Conservation (phyloP, 2,113 vertebrate genomes). For the Macrotis lagotis region DNA sequence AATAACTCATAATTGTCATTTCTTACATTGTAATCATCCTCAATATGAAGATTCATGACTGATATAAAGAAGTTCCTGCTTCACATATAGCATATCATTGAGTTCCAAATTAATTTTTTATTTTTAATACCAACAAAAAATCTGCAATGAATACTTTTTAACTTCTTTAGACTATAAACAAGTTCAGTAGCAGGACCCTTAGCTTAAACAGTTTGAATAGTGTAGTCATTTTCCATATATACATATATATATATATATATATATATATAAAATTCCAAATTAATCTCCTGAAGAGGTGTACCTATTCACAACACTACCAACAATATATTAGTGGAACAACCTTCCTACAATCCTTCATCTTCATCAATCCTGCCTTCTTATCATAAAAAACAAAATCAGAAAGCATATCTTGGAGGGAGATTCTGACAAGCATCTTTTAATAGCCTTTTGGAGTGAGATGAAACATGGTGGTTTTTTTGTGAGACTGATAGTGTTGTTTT, state of each 20-base stretch:
- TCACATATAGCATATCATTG: not conserved
- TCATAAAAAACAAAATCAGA: not conserved
- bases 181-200: not conserved
- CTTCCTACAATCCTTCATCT: not conserved
- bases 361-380: not conserved
- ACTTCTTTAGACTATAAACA: not conserved
- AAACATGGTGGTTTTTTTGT: slow-evolving; percentile 6
- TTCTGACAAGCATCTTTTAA: not conserved
- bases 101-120: not conserved
- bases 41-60: not conserved
- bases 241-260: too few species aligned
- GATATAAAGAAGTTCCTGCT: not conserved
- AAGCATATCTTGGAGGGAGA: not conserved
- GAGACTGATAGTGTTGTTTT: not conserved
- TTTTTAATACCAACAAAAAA: not conserved
- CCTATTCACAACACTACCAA: not conserved
- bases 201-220: not conserved
- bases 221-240: not conserved
- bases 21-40: not conserved
- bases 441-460: not conserved
- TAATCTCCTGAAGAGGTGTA: not conserved
- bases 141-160: not conserved
- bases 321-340: not conserved
- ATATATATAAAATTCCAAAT: not conserved
- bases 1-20: not conserved